Percentiles rank a stretch among this genome's conserved stretches.
These are phyloP conservation scores for Galeopterus variegatus DNA, from an alignment of 2,113 vertebrate genomes.

Conservation along the genomic window DNA sequence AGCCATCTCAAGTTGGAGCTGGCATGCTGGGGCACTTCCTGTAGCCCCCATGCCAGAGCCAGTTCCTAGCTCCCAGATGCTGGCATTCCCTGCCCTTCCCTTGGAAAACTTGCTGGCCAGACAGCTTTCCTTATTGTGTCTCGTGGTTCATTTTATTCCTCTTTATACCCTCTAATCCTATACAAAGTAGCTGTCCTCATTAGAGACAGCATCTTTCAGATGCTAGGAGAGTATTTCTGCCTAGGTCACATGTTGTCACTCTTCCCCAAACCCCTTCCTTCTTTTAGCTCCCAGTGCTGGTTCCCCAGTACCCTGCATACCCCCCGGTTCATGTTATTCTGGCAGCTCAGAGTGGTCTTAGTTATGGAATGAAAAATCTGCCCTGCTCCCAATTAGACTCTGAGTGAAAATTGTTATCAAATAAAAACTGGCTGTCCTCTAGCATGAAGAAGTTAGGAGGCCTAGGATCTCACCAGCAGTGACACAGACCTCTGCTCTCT, in stretches of 20 bases:
- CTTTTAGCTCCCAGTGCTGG: not conserved
- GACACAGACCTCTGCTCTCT: not conserved
- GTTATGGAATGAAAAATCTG: not conserved
- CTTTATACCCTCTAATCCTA: not conserved
- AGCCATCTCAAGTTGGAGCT: slow-evolving; percentile 7
- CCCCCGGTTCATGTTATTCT: not conserved
- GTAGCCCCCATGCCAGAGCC: not conserved
- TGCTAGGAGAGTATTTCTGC: not conserved
- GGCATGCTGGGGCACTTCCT: not conserved
- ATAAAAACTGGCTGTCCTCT: not conserved
- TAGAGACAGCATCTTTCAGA: not conserved
- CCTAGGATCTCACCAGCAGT: not conserved
- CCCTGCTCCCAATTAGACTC: not conserved
- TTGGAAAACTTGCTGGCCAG: not conserved
- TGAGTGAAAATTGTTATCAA: not conserved
- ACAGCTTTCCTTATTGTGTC: slow-evolving; percentile 9
- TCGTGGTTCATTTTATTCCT: slow-evolving; percentile 2
- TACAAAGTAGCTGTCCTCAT: slow-evolving; percentile 22
- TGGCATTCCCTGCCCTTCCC: not conserved
- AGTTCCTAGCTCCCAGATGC: not conserved
- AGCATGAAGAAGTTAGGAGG: not conserved
- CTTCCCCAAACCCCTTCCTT: not conserved
- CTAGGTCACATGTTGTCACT: not conserved
- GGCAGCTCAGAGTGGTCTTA: not conserved
- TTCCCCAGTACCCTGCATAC: not conserved